Evolutionary conservation across 1,140 invertebrate species (phyloP).

Genomic region (Drosophila mauritiana): DNA sequence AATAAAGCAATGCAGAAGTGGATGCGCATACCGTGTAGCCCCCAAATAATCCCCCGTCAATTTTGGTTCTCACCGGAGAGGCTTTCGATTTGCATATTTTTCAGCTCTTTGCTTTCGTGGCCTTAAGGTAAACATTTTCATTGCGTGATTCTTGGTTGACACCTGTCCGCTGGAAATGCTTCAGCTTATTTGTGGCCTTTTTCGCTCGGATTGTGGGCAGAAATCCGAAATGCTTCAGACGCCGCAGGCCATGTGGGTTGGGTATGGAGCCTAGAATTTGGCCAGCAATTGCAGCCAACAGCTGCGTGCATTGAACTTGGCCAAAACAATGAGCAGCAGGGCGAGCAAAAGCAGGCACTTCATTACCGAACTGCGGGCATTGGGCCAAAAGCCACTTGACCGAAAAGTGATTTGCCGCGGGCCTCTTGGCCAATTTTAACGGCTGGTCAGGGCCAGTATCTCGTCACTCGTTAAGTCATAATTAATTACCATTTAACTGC

Average conservation of each 20-base stretch:
- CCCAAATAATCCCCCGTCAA: conserved; percentile 6
- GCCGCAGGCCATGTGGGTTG: conserved; percentile 18
- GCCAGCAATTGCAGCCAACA: conserved; percentile 41
- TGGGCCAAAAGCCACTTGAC: conserved; percentile 52
- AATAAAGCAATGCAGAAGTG: conserved; percentile 20
- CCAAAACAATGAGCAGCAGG: conserved; percentile 20
- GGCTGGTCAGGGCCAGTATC: conserved; percentile 45
- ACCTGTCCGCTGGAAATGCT: conserved; percentile 46
- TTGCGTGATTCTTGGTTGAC: conserved; percentile 46
- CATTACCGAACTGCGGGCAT: conserved; percentile 45
- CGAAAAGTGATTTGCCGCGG: conserved; percentile 40
- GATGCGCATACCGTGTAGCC: neutral
- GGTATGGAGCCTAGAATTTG: conserved; percentile 30
- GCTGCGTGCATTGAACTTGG: conserved; percentile 56
- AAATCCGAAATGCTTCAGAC: conserved; percentile 18
- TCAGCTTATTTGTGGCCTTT: conserved; percentile 49
- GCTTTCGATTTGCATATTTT: conserved; percentile 32
- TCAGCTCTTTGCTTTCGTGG: conserved; percentile 5
- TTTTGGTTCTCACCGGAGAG: conserved; percentile 18
- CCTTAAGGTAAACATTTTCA: conserved; percentile 42
- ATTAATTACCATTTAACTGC: conserved; percentile 55
- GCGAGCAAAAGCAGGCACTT: conserved; percentile 26
- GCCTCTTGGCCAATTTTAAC: conserved; percentile 30
- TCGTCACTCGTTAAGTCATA: conserved; percentile 49
- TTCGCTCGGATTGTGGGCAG: conserved; percentile 41